phyloP scores from a whole-genome alignment of 92 coral and sea anemone species.

The Desmophyllum pertusum region DNA sequence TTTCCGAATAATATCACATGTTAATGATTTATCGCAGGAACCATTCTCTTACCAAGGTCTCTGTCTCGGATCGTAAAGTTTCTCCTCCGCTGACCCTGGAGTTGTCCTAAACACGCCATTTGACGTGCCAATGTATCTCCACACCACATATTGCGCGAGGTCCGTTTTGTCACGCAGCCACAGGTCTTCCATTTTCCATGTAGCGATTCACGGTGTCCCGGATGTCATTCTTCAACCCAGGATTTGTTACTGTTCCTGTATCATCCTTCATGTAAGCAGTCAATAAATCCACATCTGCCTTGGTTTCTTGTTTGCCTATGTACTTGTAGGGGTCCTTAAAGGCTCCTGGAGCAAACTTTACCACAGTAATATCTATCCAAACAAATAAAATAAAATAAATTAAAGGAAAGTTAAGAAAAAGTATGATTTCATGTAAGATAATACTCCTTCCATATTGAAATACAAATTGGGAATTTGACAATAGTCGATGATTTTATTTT shows the following conservation, averaged over 20 bases:
- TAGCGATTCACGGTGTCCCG: conserved; percentile 54
- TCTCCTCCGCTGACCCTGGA: conserved; percentile 42
- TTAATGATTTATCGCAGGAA: not conserved
- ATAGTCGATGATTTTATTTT: no score
- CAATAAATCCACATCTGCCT: conserved; percentile 13
- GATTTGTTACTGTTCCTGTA: conserved; percentile 3
- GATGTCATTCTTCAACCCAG: conserved; percentile 46
- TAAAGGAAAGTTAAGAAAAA: no score
- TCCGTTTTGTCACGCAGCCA: conserved; percentile 53
- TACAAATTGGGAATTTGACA: no score
- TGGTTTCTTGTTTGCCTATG: conserved; percentile 45
- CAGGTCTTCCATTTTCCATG: conserved; percentile 53
- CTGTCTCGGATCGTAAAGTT: conserved; percentile 55
- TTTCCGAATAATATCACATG: not conserved
- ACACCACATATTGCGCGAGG: conserved; percentile 49
- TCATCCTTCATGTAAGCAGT: conserved; percentile 48
- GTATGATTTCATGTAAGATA: no score
- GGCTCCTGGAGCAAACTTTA: conserved; percentile 66
- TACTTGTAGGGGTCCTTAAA: conserved; percentile 55
- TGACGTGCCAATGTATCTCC: conserved; percentile 63
- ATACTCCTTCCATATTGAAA: no score
- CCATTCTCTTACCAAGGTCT: conserved; percentile 44
- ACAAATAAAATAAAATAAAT: no score
- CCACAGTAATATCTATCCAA: not conserved
- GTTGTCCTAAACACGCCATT: conserved; percentile 43